These are phyloP conservation scores for Syngnathus rostellatus DNA, from an alignment of 2,797 vertebrate genomes.

Conservation along the genomic window DNA sequence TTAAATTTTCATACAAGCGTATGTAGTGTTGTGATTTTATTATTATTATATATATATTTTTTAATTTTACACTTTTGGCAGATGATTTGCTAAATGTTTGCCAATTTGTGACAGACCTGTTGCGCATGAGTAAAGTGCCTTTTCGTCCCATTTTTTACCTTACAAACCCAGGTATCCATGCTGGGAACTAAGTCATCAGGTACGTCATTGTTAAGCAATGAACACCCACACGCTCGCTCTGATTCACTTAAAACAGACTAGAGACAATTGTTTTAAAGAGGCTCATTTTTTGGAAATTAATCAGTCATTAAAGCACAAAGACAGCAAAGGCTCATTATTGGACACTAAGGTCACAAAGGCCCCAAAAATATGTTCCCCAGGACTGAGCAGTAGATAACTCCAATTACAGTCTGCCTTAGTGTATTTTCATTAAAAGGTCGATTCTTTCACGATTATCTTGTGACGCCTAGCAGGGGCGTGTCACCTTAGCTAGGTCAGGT, in stretches of 20 bases:
- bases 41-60: neutral
- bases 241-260: neutral
- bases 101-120: constrained; percentile 33
- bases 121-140: constrained; percentile 25
- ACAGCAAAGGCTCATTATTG: neutral
- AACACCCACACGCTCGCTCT: neutral
- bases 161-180: neutral
- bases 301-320: neutral
- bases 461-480: constrained; percentile 17
- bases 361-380: neutral
- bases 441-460: neutral
- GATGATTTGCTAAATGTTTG: neutral
- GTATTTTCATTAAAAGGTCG: neutral
- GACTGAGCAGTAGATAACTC: neutral
- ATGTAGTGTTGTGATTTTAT: neutral
- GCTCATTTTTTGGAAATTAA: neutral
- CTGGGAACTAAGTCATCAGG: neutral
- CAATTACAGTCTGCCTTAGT: neutral
- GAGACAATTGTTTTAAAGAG: neutral
- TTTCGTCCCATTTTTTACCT: neutral
- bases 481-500: constrained; percentile 46
- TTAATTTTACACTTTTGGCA: neutral
- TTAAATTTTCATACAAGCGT: too few species aligned
- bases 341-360: neutral
- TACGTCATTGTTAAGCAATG: neutral